Conservation (phyloP, 2,888 invertebrate species). For the Yponomeuta malinellus region DNA sequence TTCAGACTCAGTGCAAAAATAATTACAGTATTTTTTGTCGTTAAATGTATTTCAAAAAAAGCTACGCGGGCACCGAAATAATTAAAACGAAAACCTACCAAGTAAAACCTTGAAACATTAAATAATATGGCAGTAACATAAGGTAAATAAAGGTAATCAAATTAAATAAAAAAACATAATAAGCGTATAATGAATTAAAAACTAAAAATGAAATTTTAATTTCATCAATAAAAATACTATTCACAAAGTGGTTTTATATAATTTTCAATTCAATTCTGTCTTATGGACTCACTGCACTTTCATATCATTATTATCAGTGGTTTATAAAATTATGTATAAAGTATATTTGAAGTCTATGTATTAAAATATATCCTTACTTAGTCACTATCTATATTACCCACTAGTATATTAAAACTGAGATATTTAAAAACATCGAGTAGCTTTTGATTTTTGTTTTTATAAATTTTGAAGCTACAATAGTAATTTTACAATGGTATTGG, state of each 20-base stretch:
- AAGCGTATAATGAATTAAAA: not conserved
- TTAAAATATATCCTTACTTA: conserved; percentile 8
- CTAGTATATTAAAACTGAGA: not conserved
- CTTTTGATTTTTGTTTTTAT: not conserved
- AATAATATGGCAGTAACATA: not conserved
- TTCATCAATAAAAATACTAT: not conserved
- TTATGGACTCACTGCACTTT: too few species aligned
- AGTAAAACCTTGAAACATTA: not conserved
- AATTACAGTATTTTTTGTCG: too few species aligned
- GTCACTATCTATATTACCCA: not conserved
- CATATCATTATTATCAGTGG: not conserved
- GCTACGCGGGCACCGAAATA: not conserved
- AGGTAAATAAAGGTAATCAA: not conserved
- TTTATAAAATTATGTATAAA: not conserved
- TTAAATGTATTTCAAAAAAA: too few species aligned
- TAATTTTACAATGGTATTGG: conserved; percentile 1
- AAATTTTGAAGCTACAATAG: conserved; percentile 7
- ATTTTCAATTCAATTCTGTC: too few species aligned
- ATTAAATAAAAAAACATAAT: not conserved
- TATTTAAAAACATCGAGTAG: not conserved
- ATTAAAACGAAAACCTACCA: not conserved
- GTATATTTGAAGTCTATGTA: conserved; percentile 10
- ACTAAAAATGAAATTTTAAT: not conserved
- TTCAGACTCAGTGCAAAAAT: too few species aligned
- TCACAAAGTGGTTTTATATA: not conserved